Percentiles rank a stretch among this genome's conserved stretches.
phyloP scores from a whole-genome alignment of 2,113 vertebrate genomes.

The Nothoprocta pentlandii region DNA sequence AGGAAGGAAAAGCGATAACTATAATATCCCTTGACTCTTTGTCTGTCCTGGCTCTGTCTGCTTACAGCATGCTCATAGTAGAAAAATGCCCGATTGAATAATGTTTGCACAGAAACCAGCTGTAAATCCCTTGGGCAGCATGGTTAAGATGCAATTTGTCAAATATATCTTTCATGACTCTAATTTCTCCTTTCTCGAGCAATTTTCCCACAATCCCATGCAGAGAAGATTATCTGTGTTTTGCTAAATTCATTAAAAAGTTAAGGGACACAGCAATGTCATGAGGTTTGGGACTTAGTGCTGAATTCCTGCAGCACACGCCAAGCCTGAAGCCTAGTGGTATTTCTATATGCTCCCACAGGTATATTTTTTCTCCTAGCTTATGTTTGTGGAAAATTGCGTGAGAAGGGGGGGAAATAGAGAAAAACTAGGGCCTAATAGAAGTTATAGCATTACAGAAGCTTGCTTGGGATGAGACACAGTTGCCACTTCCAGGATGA shows the following conservation, averaged over 20 bases:
- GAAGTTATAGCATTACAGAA: no score
- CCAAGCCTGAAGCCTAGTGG: fast-evolving
- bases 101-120: background rate
- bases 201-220: background rate
- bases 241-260: background rate
- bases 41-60: background rate
- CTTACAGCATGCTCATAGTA: background rate
- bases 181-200: background rate
- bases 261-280: background rate
- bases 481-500: no score
- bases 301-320: background rate
- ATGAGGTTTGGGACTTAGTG: background rate
- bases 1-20: background rate
- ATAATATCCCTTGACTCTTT: background rate
- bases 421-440: no score
- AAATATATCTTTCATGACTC: background rate
- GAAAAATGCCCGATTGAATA: background rate
- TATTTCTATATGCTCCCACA: background rate
- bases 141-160: background rate
- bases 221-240: background rate
- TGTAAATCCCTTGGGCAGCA: background rate
- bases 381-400: background rate
- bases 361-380: background rate
- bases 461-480: no score
- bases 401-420: no score